A percentile compares a stretch with the other conserved stretches of the same genome.
phyloP scores from a whole-genome alignment of 2,113 vertebrate genomes.

The Cyrtonyx montezumae region DNA sequence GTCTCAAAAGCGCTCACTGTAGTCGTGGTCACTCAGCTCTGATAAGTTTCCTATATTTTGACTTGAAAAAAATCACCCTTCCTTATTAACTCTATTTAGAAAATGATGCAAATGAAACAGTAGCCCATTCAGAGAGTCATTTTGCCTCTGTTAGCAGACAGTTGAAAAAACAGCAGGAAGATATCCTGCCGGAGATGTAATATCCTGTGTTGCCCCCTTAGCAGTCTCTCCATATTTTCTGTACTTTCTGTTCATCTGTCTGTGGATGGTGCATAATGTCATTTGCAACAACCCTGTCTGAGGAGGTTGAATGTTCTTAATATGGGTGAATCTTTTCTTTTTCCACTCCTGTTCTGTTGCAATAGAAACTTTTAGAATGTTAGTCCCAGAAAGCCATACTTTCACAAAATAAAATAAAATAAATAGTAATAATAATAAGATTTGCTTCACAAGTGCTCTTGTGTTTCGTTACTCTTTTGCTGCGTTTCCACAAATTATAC shows the following conservation, averaged over 20 bases:
- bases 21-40: neutral
- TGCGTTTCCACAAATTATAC: neutral
- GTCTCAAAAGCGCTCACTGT: neutral
- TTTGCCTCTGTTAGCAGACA: neutral
- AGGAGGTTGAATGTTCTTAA: neutral
- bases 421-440: neutral
- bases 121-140: neutral
- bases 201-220: neutral
- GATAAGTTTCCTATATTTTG: neutral
- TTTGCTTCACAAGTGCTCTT: neutral
- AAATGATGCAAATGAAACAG: neutral
- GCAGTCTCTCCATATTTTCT: neutral
- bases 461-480: neutral
- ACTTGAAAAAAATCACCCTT: neutral
- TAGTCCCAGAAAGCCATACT: neutral
- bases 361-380: neutral
- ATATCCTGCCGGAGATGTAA: neutral
- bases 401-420: neutral
- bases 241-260: neutral
- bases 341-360: neutral
- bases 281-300: neutral
- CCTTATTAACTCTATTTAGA: neutral
- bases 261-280: neutral
- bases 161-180: neutral
- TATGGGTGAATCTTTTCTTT: rapidly evolving